Percentiles rank a stretch among this genome's conserved stretches.
Conservation (phyloP, 2,797 vertebrate species). For the Brachyalestes nurse region DNA sequence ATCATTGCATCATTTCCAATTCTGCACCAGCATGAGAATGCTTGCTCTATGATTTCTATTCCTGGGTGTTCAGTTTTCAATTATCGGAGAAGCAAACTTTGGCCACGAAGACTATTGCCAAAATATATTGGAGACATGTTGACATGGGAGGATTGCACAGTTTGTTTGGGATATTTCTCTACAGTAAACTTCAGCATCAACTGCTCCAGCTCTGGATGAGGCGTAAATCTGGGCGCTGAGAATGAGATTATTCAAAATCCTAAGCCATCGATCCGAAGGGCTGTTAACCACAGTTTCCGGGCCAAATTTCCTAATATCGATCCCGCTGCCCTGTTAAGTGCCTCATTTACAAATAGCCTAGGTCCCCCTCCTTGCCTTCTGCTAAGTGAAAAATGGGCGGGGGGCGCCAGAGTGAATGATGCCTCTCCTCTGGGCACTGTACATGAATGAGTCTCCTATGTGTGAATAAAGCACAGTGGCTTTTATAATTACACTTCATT, state of each 20-base stretch:
- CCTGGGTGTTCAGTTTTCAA: conserved; percentile 26
- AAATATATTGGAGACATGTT: not conserved
- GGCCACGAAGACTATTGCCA: not conserved
- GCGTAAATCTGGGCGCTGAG: not conserved
- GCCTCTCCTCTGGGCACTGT: conserved; percentile 15
- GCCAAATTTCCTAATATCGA: conserved; percentile 24
- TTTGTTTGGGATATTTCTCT: conserved; percentile 7
- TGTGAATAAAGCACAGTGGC: conserved; percentile 4
- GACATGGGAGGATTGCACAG: not conserved
- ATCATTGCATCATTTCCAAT: conserved; percentile 49
- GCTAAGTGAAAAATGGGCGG: conserved; percentile 9
- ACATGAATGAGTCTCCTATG: conserved; percentile 17
- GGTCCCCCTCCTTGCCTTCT: not conserved
- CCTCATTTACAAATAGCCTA: conserved; percentile 27
- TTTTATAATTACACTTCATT: not conserved
- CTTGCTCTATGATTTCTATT: conserved; percentile 43
- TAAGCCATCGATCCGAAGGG: not conserved
- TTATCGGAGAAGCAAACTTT: conserved; percentile 12
- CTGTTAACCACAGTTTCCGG: not conserved
- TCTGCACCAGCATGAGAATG: conserved; percentile 10
- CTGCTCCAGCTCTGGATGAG: not conserved
- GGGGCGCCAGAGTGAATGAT: not conserved
- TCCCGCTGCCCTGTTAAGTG: conserved; percentile 22
- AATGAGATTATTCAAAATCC: conserved; percentile 11
- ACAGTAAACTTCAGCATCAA: not conserved